Conservation (phyloP, 1,140 invertebrate genomes). For the Hylaeus anthracinus region DNA sequence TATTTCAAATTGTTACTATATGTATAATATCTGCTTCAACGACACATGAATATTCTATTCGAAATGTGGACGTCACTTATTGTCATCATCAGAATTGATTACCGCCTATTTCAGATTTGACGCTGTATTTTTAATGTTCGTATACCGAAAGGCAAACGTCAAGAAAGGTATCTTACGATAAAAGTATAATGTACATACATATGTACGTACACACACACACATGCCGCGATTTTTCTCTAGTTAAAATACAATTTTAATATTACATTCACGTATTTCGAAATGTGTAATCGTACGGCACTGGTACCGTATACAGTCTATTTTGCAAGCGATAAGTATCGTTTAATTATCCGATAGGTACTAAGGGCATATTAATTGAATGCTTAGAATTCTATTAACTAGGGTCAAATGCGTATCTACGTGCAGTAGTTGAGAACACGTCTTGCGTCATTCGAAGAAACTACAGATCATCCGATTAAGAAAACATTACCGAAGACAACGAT, state of each 20-base stretch:
- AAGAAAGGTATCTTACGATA: not conserved
- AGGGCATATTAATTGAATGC: slow-evolving; percentile 65
- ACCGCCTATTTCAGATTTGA: not conserved
- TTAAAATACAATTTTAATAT: slow-evolving; percentile 2
- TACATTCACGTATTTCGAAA: not conserved
- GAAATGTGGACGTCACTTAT: not conserved
- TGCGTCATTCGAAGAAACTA: slow-evolving; percentile 51
- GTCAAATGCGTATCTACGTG: slow-evolving; percentile 54
- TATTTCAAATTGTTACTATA: not conserved
- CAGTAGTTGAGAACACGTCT: slow-evolving; percentile 22
- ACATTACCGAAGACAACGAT: slow-evolving; percentile 9
- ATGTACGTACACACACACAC: no score
- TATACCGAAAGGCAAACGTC: not conserved
- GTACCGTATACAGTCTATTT: not conserved
- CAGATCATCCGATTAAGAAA: slow-evolving; percentile 35
- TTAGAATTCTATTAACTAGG: slow-evolving; percentile 57
- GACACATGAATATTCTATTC: not conserved
- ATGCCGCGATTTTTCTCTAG: no score
- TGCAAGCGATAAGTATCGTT: slow-evolving; percentile 29
- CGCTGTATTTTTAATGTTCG: not conserved
- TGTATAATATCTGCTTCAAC: not conserved
- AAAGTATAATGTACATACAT: not conserved
- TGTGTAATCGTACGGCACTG: not conserved
- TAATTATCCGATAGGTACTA: slow-evolving; percentile 55
- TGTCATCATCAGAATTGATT: not conserved